A percentile compares a stretch with the other conserved stretches of the same genome.
Conservation (phyloP, 2,113 vertebrate species). For the Anser brachyrhynchus region DNA sequence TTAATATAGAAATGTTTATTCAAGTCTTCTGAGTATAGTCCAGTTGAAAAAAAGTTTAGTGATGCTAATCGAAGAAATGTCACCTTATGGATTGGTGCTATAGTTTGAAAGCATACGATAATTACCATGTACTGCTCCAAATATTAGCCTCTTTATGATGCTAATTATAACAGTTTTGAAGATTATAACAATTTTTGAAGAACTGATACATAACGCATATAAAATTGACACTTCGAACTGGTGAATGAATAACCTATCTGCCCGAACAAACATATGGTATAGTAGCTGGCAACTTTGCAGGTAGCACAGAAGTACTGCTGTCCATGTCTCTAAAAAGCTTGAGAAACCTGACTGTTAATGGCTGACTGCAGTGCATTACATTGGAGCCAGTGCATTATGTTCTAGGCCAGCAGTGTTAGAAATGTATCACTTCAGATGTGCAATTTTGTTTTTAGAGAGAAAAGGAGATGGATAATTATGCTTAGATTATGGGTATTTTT, state of each 20-base stretch:
- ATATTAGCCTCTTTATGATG: background rate
- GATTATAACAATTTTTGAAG: background rate
- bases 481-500: constrained; percentile 8
- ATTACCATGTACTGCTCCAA: background rate
- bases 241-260: background rate
- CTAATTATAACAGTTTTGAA: background rate
- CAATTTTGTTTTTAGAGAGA: background rate
- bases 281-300: background rate
- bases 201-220: too few relatives aligned
- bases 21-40: background rate
- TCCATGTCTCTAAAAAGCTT: background rate
- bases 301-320: background rate
- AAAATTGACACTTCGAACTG: background rate
- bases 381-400: background rate
- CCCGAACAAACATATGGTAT: background rate
- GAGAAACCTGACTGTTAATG: background rate
- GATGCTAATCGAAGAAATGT: background rate
- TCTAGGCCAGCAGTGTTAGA: background rate
- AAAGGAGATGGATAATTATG: background rate
- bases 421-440: background rate
- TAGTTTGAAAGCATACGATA: background rate
- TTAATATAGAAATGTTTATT: background rate
- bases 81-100: background rate
- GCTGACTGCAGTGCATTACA: background rate
- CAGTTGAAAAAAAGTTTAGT: background rate